These are phyloP conservation scores for Euglossa dilemma DNA, from an alignment of 1,140 invertebrate genomes.

Conservation along the genomic window DNA sequence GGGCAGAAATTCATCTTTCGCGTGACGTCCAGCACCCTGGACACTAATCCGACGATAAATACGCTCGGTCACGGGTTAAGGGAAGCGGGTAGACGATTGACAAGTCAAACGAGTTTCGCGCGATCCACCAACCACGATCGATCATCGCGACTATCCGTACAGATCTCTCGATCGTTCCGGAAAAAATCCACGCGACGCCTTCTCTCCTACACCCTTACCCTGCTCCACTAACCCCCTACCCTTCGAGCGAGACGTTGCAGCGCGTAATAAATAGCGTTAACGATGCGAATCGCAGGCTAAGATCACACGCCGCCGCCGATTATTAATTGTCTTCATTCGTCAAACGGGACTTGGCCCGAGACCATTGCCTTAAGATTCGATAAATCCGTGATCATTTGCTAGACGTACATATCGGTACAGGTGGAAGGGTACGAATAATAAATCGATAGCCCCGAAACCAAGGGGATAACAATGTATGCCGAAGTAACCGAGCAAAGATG, in stretches of 20 bases:
- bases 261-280: conserved; percentile 49
- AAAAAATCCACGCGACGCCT: conserved; percentile 4
- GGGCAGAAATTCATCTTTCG: conserved; percentile 28
- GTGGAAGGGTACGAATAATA: no score
- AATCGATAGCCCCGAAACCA: background rate
- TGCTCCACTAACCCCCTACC: conserved; percentile 2
- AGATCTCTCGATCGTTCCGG: conserved; percentile 8
- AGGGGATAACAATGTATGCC: background rate
- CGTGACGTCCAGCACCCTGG: conserved; percentile 2
- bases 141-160: conserved; percentile 22
- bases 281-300: conserved; percentile 28
- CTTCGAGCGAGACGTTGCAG: background rate
- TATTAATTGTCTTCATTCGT: conserved; percentile 48
- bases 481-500: background rate
- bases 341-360: background rate
- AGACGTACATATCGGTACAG: background rate
- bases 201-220: background rate
- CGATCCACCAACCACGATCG: conserved; percentile 27
- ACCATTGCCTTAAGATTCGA: background rate
- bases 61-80: conserved; percentile 50
- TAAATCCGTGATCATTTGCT: conserved; percentile 15
- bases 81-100: conserved; percentile 36
- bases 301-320: conserved; percentile 31
- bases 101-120: conserved; percentile 49
- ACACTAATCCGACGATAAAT: conserved; percentile 52